Evolutionary conservation across 2,888 invertebrate genomes (phyloP).

Genomic region (Ectobius pallidus): DNA sequence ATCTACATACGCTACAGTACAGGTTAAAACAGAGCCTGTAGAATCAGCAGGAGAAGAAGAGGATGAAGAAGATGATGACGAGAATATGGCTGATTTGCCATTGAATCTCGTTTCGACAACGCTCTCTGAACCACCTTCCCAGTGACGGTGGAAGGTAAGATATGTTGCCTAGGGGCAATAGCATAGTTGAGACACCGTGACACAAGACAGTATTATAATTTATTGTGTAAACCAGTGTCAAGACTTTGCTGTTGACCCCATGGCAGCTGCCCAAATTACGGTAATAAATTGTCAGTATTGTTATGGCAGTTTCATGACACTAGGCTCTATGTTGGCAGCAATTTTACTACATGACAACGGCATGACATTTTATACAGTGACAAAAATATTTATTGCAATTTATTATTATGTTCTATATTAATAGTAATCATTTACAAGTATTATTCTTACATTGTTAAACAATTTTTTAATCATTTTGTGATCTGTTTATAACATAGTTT

Average conservation of each 20-base stretch:
- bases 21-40: constrained; percentile 50
- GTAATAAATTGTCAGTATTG: too few species aligned
- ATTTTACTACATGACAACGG: too few species aligned
- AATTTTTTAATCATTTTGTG: constrained; percentile 20
- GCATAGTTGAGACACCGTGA: too few species aligned
- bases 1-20: constrained; percentile 37
- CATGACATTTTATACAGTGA: too few species aligned
- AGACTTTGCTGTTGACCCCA: too few species aligned
- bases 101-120: constrained; percentile 70
- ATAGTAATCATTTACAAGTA: constrained; percentile 24
- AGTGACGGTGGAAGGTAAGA: constrained; percentile 24
- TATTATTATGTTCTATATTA: not conserved
- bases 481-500: constrained; percentile 29
- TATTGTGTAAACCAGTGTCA: too few species aligned
- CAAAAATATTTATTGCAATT: not conserved
- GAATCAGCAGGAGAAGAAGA: constrained; percentile 52
- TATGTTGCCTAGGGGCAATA: not conserved
- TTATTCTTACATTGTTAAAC: constrained; percentile 12
- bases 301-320: too few species aligned
- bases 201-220: too few species aligned
- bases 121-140: constrained; percentile 31
- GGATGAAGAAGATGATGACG: constrained; percentile 54
- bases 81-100: constrained; percentile 63
- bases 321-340: too few species aligned
- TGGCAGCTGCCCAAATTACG: not conserved